Base-by-base conservation (phyloP, 2,797 vertebrate species). In the Molossus molossus region DNA sequence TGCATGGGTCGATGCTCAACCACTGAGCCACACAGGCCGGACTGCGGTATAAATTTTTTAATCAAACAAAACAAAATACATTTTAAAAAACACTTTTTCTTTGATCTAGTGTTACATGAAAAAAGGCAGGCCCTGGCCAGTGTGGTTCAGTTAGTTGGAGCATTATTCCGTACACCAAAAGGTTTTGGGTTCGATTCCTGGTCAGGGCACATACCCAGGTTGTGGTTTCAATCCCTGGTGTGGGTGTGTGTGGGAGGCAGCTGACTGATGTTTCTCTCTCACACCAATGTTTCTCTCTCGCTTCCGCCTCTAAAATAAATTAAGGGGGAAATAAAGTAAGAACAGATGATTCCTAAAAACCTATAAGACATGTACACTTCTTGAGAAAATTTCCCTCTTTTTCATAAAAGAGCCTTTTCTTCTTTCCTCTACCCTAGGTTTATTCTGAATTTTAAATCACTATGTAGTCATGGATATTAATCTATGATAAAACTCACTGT, bases 391-490 rank as follows among this genome's bases (percentile, higher is more conserved):
- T 87, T 65, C 40, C 13, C 33, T 73, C 76, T 64, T 69, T 84
- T 92, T 64, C 50, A 5, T 86, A 60, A 64, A 60, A 87, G 3
- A 80, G 50, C 9, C n/a, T 64, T 89, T n/a, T 88, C 70, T 85
- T 94, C 33, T 50, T 62, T 50, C 65, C 7, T 55, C 23, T 11
- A 83, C n/a, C 5, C 55, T 45, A 77, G 37, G 33, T 93, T 90
- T 72, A 87, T 33, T 85, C 85, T 69, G 79, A 90, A 94, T 75
- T 95, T 93, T 91, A 95, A 96, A 82, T 69, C 77, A 95, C 67
- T 86, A 75, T 77, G 94, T 95, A 96, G 80, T 92, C 97, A 88
- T 83, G 72, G 90, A 84, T 96, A 95, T 95, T 96, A 96, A 96
- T 93, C 86, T 95, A 89, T 15, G 72, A 94, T 62, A 95, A 97